These are phyloP conservation scores for Fregetta grallaria DNA, from an alignment of 2,113 vertebrate genomes.

Conservation along the genomic window DNA sequence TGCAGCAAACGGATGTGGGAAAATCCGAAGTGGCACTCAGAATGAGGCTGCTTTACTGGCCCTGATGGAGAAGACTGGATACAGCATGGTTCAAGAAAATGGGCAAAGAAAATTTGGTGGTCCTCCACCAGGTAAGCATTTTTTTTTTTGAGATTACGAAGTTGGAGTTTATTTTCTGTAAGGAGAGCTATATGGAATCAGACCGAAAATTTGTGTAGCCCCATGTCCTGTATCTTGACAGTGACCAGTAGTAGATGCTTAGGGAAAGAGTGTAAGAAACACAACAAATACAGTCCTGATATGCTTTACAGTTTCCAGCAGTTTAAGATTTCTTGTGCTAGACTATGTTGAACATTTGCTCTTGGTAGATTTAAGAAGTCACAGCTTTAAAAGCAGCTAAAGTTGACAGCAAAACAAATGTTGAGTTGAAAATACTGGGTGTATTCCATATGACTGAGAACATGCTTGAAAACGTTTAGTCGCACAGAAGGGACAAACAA, in stretches of 20 bases:
- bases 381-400: neutral
- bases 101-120: slow-evolving; percentile 95
- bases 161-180: neutral
- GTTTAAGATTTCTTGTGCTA: neutral
- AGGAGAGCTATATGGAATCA: neutral
- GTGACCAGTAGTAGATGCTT: neutral
- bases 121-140: slow-evolving; percentile 87
- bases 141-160: neutral
- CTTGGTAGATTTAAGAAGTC: neutral
- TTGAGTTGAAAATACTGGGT: neutral
- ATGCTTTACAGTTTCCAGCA: neutral
- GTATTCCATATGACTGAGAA: neutral
- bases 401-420: neutral
- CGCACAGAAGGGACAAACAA: neutral
- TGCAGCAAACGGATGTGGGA: slow-evolving; percentile 57
- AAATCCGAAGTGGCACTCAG: slow-evolving; percentile 63
- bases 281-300: accelerated
- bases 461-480: accelerated
- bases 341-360: neutral
- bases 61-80: slow-evolving; percentile 89
- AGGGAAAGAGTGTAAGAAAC: neutral
- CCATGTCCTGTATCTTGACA: neutral
- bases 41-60: slow-evolving; percentile 84
- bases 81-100: slow-evolving; percentile 93
- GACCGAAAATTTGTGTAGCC: neutral